A percentile compares a stretch with the other conserved stretches of the same genome.
Evolutionary conservation across 1,140 invertebrate genomes (phyloP).

Genomic region (Melitaea cinxia): DNA sequence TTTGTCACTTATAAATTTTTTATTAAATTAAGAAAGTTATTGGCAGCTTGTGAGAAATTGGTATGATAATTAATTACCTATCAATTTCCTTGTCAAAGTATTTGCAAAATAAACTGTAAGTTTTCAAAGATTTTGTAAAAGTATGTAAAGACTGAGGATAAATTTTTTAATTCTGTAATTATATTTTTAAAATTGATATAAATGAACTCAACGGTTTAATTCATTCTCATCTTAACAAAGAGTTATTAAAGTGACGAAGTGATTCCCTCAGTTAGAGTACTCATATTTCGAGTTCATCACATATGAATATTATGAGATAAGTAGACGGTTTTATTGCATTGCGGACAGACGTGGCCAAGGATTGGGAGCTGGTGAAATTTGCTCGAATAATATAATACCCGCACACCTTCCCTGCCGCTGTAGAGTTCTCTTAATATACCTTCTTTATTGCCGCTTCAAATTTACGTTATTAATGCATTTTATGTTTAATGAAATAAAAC

Average conservation of each 20-base stretch:
- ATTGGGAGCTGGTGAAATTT: conserved; percentile 53
- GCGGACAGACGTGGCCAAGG: conserved; percentile 62
- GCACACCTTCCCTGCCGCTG: conserved; percentile 24
- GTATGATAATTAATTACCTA: too few relatives aligned
- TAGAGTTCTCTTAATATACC: conserved; percentile 59
- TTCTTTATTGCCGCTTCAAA: conserved; percentile 55
- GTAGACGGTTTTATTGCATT: conserved; percentile 68
- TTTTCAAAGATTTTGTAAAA: too few relatives aligned
- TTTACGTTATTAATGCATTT: conserved; percentile 28
- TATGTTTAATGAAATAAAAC: conserved; percentile 18
- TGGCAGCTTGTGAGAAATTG: too few relatives aligned
- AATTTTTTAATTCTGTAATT: too few relatives aligned
- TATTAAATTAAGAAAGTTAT: too few relatives aligned
- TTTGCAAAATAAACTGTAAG: too few relatives aligned
- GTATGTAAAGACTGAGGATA: too few relatives aligned
- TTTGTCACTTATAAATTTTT: too few relatives aligned
- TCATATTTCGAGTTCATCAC: conserved; percentile 61
- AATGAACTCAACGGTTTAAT: too few relatives aligned
- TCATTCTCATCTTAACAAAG: conserved; percentile 20
- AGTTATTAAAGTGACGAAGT: conserved; percentile 35
- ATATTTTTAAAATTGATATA: too few relatives aligned
- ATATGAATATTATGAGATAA: conserved; percentile 75
- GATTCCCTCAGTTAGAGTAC: conserved; percentile 56
- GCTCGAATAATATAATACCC: conserved; percentile 25
- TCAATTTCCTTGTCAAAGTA: too few relatives aligned